Conservation (phyloP, 2,888 invertebrate genomes). For the Drosophila eohydei region DNA sequence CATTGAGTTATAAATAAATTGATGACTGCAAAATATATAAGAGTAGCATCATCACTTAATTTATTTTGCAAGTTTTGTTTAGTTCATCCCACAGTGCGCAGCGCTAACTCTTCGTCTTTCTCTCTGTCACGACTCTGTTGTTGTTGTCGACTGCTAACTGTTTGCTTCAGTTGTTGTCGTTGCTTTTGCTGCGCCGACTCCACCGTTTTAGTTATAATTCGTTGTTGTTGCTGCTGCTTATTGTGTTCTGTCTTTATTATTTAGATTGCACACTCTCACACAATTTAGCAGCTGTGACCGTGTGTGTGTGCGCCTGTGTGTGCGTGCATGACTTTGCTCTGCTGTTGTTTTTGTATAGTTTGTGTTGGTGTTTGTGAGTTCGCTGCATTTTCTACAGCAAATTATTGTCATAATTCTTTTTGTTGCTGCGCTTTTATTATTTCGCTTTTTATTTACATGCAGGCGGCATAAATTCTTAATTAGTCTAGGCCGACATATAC, state of each 20-base stretch:
- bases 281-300: slow-evolving; percentile 39
- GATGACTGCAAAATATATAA: background rate
- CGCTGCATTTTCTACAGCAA: slow-evolving; percentile 71
- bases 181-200: slow-evolving; percentile 50
- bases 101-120: slow-evolving; percentile 22
- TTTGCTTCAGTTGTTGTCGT: slow-evolving; percentile 52
- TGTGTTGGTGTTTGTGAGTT: slow-evolving; percentile 28
- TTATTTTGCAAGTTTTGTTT: background rate
- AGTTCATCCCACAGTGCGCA: slow-evolving; percentile 34
- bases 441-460: slow-evolving; percentile 55
- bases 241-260: slow-evolving; percentile 54
- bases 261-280: slow-evolving; percentile 61
- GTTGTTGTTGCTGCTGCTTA: slow-evolving; percentile 43
- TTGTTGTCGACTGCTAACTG: slow-evolving; percentile 63
- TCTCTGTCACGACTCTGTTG: slow-evolving; percentile 25
- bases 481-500: slow-evolving; percentile 59
- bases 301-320: slow-evolving; percentile 19
- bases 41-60: too few species aligned
- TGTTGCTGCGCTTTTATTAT: slow-evolving; percentile 46
- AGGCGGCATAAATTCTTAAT: slow-evolving; percentile 75
- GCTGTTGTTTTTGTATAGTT: slow-evolving; percentile 21
- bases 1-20: background rate
- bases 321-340: slow-evolving; percentile 15
- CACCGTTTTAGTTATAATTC: slow-evolving; percentile 58
- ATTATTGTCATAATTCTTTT: slow-evolving; percentile 71